These are phyloP conservation scores for Mionectes olivaceus DNA, from an alignment of 2,797 vertebrate genomes.

Conservation along the genomic window DNA sequence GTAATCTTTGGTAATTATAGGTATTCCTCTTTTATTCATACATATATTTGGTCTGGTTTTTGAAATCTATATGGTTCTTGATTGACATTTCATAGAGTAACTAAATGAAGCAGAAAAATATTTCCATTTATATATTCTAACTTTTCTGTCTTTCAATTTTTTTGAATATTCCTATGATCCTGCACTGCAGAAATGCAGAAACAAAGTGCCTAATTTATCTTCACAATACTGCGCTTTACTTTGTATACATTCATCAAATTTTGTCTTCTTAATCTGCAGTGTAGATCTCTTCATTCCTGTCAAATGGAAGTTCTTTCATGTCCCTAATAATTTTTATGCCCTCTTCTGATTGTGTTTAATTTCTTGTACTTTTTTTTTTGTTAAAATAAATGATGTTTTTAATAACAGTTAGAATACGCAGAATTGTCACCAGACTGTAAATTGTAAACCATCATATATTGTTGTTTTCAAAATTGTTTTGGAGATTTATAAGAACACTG, in stretches of 20 bases:
- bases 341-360: background rate
- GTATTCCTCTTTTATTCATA: background rate
- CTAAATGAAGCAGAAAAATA: background rate
- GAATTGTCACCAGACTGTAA: background rate
- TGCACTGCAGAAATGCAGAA: background rate
- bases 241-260: background rate
- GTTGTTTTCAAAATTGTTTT: background rate
- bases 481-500: background rate
- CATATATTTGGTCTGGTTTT: background rate
- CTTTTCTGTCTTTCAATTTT: background rate
- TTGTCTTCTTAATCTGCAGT: background rate
- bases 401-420: background rate
- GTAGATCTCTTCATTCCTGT: background rate
- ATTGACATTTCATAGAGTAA: background rate
- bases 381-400: background rate
- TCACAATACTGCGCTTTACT: background rate
- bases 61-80: background rate
- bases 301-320: background rate
- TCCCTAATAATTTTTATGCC: background rate
- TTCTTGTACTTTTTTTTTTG: background rate
- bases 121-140: background rate
- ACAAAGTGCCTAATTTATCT: background rate
- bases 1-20: background rate
- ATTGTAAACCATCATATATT: background rate
- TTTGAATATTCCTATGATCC: background rate